phyloP scores from a whole-genome alignment of 2,797 vertebrate genomes.

The Acipenser transmontanus region DNA sequence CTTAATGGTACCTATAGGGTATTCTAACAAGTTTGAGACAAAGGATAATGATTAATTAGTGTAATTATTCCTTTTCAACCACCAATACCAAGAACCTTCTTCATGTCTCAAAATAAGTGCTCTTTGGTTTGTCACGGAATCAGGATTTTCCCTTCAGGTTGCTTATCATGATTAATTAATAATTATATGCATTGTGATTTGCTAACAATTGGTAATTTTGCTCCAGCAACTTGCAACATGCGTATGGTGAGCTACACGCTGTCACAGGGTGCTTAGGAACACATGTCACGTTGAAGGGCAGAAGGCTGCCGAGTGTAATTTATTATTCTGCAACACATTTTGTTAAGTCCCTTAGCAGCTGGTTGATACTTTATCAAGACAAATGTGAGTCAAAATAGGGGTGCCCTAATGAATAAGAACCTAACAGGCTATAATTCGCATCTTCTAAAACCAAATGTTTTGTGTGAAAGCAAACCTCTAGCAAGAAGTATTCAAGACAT shows the following conservation, averaged over 20 bases:
- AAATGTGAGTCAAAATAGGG: conserved; percentile 43
- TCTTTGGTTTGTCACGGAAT: conserved; percentile 23
- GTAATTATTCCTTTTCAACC: conserved; percentile 29
- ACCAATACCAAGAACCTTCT: conserved; percentile 17
- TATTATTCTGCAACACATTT: conserved; percentile 58
- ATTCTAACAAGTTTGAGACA: background rate
- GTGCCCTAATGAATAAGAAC: conserved; percentile 46
- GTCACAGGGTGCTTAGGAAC: conserved; percentile 18
- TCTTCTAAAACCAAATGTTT: conserved; percentile 23
- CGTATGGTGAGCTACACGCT: conserved; percentile 25
- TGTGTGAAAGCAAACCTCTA: no score
- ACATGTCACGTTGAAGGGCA: conserved; percentile 41
- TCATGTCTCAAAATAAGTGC: conserved; percentile 36
- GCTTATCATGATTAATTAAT: conserved; percentile 32
- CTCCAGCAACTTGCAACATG: conserved; percentile 33
- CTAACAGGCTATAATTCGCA: conserved; percentile 26
- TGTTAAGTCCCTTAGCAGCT: conserved; percentile 47
- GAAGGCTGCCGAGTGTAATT: conserved; percentile 49
- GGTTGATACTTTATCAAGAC: conserved; percentile 59
- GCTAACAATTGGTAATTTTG: conserved; percentile 30
- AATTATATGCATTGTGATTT: conserved; percentile 30
- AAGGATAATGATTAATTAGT: conserved; percentile 26
- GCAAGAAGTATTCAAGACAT: no score
- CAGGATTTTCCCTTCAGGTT: conserved; percentile 1
- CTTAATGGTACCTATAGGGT: background rate